phyloP scores from a whole-genome alignment of 2,797 vertebrate genomes.

The Toxotes lorentzi region DNA sequence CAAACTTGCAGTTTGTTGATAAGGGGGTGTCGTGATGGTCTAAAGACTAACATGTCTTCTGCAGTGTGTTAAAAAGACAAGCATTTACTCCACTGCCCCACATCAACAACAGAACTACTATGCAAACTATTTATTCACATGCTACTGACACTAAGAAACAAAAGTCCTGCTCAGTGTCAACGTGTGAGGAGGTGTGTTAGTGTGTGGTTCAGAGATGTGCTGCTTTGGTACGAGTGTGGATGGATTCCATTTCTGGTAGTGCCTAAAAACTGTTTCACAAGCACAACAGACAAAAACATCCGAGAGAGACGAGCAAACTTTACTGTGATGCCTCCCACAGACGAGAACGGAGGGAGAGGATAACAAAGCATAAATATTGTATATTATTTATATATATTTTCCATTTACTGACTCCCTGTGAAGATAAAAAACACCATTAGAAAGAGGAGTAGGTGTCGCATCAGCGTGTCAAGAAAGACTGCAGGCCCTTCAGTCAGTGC shows the following conservation, averaged over 20 bases:
- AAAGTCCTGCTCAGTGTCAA: background rate
- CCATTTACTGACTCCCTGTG: conserved; percentile 42
- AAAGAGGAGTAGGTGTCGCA: conserved; percentile 46
- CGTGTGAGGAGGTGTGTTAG: conserved; percentile 26
- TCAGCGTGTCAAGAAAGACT: conserved; percentile 37
- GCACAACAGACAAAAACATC: conserved; percentile 42
- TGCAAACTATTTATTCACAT: conserved; percentile 36
- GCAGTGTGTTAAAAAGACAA: background rate
- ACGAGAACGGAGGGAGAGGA: conserved; percentile 27
- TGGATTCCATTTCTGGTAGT: conserved; percentile 42
- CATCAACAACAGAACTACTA: background rate
- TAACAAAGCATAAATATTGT: conserved; percentile 57
- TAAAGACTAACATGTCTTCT: background rate
- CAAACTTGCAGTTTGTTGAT: too few species aligned
- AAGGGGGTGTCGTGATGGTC: background rate
- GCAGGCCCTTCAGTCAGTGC: conserved; percentile 30
- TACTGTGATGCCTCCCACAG: background rate
- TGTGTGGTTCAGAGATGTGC: conserved; percentile 51
- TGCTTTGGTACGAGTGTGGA: conserved; percentile 67
- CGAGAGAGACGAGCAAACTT: conserved; percentile 36
- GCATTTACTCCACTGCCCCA: background rate
- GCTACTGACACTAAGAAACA: conserved; percentile 43
- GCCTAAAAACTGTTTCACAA: conserved; percentile 37
- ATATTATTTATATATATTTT: conserved; percentile 31
- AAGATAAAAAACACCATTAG: conserved; percentile 43